Evolutionary conservation across 2,888 invertebrate species (phyloP), one percentile per base, ranked within the genome.

Genomic region (Clusia tigrina): DNA sequence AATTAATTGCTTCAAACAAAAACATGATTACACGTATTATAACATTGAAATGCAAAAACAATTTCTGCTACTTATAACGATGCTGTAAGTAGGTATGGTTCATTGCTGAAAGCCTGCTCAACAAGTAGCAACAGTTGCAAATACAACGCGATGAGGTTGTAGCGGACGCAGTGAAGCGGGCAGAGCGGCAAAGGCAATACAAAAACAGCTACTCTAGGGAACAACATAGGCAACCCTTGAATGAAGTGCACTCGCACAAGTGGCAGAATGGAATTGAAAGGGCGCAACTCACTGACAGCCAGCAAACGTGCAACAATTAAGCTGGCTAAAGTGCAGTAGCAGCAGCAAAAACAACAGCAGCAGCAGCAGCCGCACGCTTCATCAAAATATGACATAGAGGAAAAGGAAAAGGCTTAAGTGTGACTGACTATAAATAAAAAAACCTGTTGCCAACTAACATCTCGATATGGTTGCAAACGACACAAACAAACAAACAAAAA

Each of bases 351-450:
- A 24, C 54, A 54, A 54, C 9, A 54, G 18, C 53, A 53, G 9
- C 53, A 23, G n/a, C 24, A 53, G 22, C 54, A 17, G 10, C 38
- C 37, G 32, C 42, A 56, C 12, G 32, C 32, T 12, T 6, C n/a
- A 32, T 38, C 56, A 38, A 38, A n/a, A 6, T 26, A 38, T 38
- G 23, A 26, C 2, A 6, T 26, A 24, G 1, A 20, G 46, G 5
- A 38, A 56, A 38, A 37, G 32, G 32, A 12, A 6, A 12, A 32
- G n/a, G 6, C 12, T 32, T 12, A 74, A 74, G 75, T 75, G 73
- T 71, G 73, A n/a, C n/a, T n/a, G n/a, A 58, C 58, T 58, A 58
- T 48, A 75, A 74, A 75, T 74, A 75, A 74, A 74, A n/a, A 73
- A 74, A 74, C 74, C 74, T 74, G 74, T 74, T 74, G 69, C 69